Evolutionary conservation across 30 jellyfish, hydroid and myxozoan genomes (phyloP).

Genomic region (Pelagia noctiluca): DNA sequence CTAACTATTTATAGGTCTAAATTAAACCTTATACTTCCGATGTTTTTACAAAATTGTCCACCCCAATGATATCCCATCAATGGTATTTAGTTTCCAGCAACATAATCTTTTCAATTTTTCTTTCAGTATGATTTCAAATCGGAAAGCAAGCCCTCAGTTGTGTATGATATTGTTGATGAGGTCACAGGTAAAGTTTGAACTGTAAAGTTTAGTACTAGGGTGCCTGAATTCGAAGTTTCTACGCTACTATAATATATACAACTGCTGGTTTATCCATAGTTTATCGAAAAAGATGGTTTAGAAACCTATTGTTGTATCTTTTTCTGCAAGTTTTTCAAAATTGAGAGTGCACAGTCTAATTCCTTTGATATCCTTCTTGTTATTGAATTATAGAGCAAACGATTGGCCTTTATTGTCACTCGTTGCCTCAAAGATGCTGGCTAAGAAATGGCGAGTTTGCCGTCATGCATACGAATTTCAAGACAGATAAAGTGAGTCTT

Average conservation of each 20-base stretch:
- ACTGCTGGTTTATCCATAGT: not conserved
- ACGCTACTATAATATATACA: not conserved
- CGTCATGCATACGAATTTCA: not conserved
- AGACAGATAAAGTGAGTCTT: not conserved
- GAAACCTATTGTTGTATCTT: no score
- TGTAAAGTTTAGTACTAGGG: not conserved
- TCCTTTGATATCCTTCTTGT: not conserved
- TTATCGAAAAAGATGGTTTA: not conserved
- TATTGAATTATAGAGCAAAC: not conserved
- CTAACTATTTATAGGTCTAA: no score
- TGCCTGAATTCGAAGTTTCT: not conserved
- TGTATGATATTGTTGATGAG: not conserved
- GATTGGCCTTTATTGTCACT: not conserved
- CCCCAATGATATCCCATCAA: no score
- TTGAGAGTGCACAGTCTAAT: no score
- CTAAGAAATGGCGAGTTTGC: not conserved
- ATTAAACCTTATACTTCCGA: no score
- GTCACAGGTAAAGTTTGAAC: not conserved
- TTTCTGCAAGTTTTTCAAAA: not conserved
- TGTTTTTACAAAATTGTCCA: no score
- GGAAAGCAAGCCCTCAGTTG: not conserved
- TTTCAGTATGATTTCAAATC: not conserved
- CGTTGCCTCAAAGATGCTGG: not conserved
- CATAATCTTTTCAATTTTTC: no score
- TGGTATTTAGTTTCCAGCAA: no score